phyloP scores from a whole-genome alignment of 2,113 vertebrate species.

The Tupaia chinensis region DNA sequence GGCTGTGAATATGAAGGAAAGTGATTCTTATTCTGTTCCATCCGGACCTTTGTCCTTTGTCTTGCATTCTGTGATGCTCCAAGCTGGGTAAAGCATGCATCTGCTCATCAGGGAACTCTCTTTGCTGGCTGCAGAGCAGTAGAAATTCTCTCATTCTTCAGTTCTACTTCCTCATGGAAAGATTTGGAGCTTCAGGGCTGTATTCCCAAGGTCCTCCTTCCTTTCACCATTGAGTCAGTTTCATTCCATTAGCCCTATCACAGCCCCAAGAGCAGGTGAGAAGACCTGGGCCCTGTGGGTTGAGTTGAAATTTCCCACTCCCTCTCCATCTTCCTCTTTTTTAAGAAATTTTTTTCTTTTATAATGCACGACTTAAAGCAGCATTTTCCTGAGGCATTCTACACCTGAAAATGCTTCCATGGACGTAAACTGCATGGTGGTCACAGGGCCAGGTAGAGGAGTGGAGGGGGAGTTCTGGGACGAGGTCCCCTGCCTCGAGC shows the following conservation, averaged over 20 bases:
- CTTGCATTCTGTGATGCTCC: background rate
- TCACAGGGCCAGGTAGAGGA: rapidly evolving
- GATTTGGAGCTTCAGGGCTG: rapidly evolving
- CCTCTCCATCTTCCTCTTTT: background rate
- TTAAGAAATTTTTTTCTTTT: background rate
- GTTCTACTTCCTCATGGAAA: background rate
- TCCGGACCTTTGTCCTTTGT: background rate
- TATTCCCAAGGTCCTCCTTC: background rate
- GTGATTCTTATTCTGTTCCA: too few relatives aligned
- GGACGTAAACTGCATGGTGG: background rate
- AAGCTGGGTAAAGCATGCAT: rapidly evolving
- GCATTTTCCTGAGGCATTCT: background rate
- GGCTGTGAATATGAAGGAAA: background rate
- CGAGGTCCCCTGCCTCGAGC: background rate
- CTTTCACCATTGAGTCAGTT: background rate
- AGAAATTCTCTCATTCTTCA: background rate
- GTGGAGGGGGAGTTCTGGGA: background rate
- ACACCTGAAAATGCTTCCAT: background rate
- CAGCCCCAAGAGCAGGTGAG: background rate
- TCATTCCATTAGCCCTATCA: background rate
- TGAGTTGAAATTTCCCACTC: background rate
- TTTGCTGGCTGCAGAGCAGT: background rate
- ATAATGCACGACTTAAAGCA: background rate
- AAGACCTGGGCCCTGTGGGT: background rate
- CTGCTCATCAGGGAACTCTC: rapidly evolving